Base-by-base conservation (phyloP, 2,113 vertebrate species). In the Spea bombifrons region DNA sequence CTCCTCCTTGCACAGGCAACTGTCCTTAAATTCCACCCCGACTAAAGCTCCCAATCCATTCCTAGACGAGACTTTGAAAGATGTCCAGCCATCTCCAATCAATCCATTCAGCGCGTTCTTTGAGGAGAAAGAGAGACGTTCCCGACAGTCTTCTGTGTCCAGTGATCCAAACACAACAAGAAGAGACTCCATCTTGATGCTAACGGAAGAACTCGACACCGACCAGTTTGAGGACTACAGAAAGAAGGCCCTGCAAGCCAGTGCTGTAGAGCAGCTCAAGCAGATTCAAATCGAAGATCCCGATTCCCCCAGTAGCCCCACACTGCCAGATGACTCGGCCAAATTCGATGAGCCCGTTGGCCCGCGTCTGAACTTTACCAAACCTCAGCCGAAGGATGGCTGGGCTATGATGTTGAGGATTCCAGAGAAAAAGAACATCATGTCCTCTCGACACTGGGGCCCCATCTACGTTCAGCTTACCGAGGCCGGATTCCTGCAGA, bases 401-500 rank as follows among this genome's bases (percentile, higher is more conserved):
- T 96, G 95, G 95, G 88, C 93, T 71, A 93, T 96, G 94, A 95
- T 96, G 89, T 89, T 96, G n/a, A 90, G 95, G 83, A 96, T 96
- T 81, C 95, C 95, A 0, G 95, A 96, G 85, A 96, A 96, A 80
- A 96, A 96, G 84, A 96, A 95, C 83, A 96, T 96, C 73, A 96
- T 96, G 95, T 96, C 95, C 5, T 96, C 95, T n/a, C 91, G 95
- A 66, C 95, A 96, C 87, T 96, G 95, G 95, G 95, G 95, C n/a
- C 94, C 94, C 15, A 95, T 96, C 84, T 94, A 91, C 0, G 89
- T 95, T 55, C 94, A 92, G 47, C 86, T 96, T 50, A 91, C 89
- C 0, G 88, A 89, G 0, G 80, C 84, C 4, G 90, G 92, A 13
- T 83, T 80, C 81, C 86, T 96, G 78, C 94, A 93, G 81, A 90